A percentile compares a stretch with the other conserved stretches of the same genome.
Evolutionary conservation across 2,888 invertebrate genomes (phyloP).

Genomic region (Dicyrtoma fusca): DNA sequence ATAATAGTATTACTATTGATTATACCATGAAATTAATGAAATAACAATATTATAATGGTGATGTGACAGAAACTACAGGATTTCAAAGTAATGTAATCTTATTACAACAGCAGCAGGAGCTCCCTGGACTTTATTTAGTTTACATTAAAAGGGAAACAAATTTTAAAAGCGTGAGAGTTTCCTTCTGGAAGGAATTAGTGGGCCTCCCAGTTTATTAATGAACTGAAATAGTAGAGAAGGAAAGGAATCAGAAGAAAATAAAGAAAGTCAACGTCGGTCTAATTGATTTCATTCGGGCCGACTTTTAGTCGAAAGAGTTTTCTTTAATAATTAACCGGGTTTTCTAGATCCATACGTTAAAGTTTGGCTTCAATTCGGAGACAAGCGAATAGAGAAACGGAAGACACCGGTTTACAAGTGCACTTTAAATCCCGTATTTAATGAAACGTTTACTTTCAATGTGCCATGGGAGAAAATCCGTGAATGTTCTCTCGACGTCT

Average conservation of each 20-base stretch:
- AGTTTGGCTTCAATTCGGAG: conserved; percentile 94
- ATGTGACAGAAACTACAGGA: too few species aligned
- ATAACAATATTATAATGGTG: too few species aligned
- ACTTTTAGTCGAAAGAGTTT: not conserved
- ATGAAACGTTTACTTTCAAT: conserved; percentile 93
- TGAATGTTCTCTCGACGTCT: conserved; percentile 89
- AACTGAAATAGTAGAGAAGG: not conserved
- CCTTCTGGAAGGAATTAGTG: too few species aligned
- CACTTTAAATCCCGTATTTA: conserved; percentile 93
- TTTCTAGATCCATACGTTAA: conserved; percentile 96
- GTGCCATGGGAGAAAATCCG: conserved; percentile 97
- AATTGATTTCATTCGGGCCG: conserved; percentile 14
- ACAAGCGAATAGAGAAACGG: conserved; percentile 91
- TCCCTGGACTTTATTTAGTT: too few species aligned
- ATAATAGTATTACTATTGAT: too few species aligned
- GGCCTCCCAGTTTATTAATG: too few species aligned
- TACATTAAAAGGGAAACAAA: too few species aligned
- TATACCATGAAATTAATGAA: too few species aligned
- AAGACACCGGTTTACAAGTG: conserved; percentile 94
- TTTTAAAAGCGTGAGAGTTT: too few species aligned
- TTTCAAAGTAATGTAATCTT: too few species aligned
- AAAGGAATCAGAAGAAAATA: not conserved
- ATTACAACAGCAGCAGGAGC: too few species aligned
- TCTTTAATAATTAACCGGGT: conserved; percentile 15
- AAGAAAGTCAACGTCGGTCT: not conserved